Evolutionary conservation across 1,140 invertebrate species (phyloP).

Genomic region (Rhyacophila brunnea): DNA sequence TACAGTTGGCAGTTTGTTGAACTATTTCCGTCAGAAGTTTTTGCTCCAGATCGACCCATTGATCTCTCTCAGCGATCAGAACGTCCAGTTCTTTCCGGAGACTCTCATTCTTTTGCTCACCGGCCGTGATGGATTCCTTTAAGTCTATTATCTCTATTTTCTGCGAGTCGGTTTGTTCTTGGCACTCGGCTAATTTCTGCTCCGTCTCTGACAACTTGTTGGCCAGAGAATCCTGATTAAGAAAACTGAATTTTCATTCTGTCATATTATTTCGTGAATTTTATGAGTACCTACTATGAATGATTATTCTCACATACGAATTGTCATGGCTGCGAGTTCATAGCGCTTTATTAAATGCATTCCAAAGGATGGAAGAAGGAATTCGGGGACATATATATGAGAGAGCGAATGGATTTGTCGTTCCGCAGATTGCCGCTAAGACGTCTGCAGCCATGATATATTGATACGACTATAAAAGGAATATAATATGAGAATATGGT

Average conservation of each 20-base stretch:
- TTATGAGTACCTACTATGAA: neutral
- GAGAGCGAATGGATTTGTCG: too few relatives aligned
- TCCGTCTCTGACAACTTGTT: slow-evolving; percentile 24
- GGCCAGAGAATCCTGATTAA: slow-evolving; percentile 19
- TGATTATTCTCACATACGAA: neutral
- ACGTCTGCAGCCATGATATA: too few relatives aligned
- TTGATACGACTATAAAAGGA: too few relatives aligned
- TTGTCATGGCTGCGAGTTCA: too few relatives aligned
- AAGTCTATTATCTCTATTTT: slow-evolving; percentile 15
- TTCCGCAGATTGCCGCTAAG: too few relatives aligned
- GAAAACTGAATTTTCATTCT: too few relatives aligned
- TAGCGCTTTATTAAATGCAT: too few relatives aligned
- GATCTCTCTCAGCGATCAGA: slow-evolving; percentile 6
- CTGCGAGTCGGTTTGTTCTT: slow-evolving; percentile 13
- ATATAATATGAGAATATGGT: too few relatives aligned
- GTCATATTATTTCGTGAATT: too few relatives aligned
- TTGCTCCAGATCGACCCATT: slow-evolving; percentile 9
- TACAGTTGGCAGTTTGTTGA: slow-evolving; percentile 6
- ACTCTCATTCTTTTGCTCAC: slow-evolving; percentile 1
- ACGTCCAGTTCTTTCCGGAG: slow-evolving; percentile 17
- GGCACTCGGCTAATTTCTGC: slow-evolving; percentile 8
- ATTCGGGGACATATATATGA: too few relatives aligned
- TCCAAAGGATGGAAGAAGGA: too few relatives aligned
- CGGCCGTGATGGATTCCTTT: slow-evolving; percentile 4
- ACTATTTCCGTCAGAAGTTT: slow-evolving; percentile 3